phyloP scores from a whole-genome alignment of 1,140 invertebrate genomes.

The Penaeus japonicus region DNA sequence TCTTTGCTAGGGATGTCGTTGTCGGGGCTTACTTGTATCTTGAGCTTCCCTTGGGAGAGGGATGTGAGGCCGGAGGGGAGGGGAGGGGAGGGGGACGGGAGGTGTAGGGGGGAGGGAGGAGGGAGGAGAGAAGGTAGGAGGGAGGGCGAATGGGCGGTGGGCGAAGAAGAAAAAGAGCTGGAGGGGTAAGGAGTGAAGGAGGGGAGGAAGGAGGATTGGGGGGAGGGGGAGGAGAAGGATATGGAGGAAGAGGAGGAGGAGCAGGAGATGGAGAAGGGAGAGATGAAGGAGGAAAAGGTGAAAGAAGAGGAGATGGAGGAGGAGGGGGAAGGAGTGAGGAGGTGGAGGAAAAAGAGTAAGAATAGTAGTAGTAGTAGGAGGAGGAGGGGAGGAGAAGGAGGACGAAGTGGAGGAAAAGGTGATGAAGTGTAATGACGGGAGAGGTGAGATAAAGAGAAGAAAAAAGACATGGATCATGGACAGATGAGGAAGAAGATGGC shows the following conservation, averaged over 20 bases:
- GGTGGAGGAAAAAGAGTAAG: no score
- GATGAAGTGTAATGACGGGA: not conserved
- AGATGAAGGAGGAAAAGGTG: no score
- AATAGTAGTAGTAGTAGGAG: no score
- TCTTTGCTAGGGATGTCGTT: constrained; percentile 45
- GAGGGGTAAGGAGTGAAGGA: not conserved
- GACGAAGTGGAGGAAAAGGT: not conserved
- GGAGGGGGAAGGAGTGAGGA: no score
- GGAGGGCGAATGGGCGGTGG: not conserved
- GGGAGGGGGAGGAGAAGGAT: not conserved
- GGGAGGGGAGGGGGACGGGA: not conserved
- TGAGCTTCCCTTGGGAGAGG: constrained; percentile 7
- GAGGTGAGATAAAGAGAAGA: no score
- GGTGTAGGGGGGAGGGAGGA: not conserved
- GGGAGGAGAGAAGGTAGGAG: not conserved
- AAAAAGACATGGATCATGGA: no score
- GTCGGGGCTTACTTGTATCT: constrained; percentile 16
- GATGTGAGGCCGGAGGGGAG: not conserved
- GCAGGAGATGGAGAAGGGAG: no score
- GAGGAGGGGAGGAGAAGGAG: not conserved
- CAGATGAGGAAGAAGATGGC: no score
- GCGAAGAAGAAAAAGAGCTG: not conserved
- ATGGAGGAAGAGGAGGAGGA: no score
- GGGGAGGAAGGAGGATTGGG: not conserved
- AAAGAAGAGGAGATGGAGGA: no score